These are phyloP conservation scores for Metridium senile DNA, from an alignment of 92 coral and sea anemone species.

Conservation along the genomic window DNA sequence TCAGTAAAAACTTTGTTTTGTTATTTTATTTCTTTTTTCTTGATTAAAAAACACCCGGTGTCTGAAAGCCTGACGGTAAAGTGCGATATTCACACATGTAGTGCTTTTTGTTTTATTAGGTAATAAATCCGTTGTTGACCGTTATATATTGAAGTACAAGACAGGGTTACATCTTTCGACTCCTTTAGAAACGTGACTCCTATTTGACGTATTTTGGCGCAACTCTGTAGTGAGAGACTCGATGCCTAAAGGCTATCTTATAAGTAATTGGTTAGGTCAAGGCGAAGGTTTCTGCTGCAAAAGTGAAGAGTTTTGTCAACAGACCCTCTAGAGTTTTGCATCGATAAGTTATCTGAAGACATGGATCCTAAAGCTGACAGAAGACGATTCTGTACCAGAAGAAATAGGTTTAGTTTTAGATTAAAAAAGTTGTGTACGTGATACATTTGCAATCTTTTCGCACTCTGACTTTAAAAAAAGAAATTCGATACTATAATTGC, in stretches of 20 bases:
- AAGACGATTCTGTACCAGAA: background rate
- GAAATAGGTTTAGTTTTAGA: background rate
- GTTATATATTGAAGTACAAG: too few relatives aligned
- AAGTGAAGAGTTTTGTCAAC: slow-evolving; percentile 35
- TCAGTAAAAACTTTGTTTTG: too few relatives aligned
- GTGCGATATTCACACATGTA: too few relatives aligned
- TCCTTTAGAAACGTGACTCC: slow-evolving; percentile 1
- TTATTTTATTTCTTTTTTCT: too few relatives aligned
- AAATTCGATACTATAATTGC: too few relatives aligned
- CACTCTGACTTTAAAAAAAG: too few relatives aligned
- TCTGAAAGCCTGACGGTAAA: too few relatives aligned
- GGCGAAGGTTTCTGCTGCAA: background rate
- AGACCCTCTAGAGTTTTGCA: slow-evolving; percentile 6
- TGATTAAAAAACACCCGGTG: too few relatives aligned
- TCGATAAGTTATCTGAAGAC: slow-evolving; percentile 3
- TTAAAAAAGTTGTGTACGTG: too few relatives aligned
- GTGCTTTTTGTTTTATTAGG: too few relatives aligned
- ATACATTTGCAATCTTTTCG: too few relatives aligned
- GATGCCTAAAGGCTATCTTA: background rate
- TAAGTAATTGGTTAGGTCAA: slow-evolving; percentile 19
- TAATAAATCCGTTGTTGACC: too few relatives aligned
- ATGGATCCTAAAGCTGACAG: slow-evolving; percentile 6
- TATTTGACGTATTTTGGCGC: background rate
- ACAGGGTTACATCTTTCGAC: background rate
- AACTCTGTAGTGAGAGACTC: background rate